Conservation (phyloP, 2,113 vertebrate species). For the Sylvilagus bachmani region DNA sequence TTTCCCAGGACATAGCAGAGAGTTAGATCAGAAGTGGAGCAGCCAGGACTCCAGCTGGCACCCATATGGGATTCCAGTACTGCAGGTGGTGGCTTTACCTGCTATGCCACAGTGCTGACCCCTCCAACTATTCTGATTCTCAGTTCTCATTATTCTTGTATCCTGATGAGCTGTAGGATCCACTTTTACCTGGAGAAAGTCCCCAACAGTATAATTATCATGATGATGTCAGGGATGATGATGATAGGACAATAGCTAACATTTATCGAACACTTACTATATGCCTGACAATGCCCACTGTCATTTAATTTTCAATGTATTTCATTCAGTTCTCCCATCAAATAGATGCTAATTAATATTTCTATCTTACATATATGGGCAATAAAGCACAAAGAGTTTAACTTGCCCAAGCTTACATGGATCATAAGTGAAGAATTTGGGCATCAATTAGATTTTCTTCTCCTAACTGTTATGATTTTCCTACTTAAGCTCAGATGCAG, state of each 20-base stretch:
- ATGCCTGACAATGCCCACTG: neutral
- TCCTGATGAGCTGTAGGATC: neutral
- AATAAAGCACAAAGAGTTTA: neutral
- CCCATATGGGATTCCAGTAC: no score
- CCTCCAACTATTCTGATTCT: neutral
- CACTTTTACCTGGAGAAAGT: neutral
- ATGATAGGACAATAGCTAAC: neutral
- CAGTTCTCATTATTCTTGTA: neutral
- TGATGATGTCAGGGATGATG: neutral
- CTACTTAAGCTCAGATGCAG: neutral
- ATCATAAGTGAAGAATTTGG: neutral
- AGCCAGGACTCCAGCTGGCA: no score
- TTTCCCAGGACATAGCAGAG: no score
- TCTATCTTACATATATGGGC: neutral
- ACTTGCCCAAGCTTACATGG: neutral
- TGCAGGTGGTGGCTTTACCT: no score
- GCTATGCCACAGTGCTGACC: no score
- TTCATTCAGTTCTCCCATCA: slow-evolving; percentile 32
- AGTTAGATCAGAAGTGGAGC: no score
- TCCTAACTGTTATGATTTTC: neutral
- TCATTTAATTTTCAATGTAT: slow-evolving; percentile 7
- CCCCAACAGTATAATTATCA: neutral
- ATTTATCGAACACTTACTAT: neutral
- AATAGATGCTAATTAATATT: neutral
- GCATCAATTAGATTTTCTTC: neutral